Evolutionary conservation across 2,797 vertebrate genomes (phyloP).

Genomic region (Euthynnus affinis): DNA sequence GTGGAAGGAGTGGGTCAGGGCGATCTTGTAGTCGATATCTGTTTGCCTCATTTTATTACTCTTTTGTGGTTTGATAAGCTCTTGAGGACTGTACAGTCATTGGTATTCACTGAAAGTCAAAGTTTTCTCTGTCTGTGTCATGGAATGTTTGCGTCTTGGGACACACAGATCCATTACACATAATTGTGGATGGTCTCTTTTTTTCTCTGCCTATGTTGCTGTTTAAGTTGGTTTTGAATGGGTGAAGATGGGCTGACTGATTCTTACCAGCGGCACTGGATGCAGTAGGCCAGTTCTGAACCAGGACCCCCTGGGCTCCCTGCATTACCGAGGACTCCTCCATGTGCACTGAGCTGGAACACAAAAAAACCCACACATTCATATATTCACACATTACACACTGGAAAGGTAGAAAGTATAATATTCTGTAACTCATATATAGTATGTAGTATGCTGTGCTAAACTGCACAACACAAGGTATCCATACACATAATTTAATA

Average conservation of each 20-base stretch:
- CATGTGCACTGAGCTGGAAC: constrained; percentile 94
- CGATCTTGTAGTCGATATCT: constrained; percentile 48
- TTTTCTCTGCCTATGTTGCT: neutral
- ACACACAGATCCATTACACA: neutral
- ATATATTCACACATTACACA: constrained; percentile 38
- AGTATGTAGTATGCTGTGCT: neutral
- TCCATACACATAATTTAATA: neutral
- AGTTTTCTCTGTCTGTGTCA: constrained; percentile 24
- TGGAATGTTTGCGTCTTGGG: neutral
- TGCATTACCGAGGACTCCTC: constrained; percentile 95
- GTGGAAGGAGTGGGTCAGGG: constrained; percentile 23
- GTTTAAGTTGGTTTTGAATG: constrained; percentile 2
- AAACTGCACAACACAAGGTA: neutral
- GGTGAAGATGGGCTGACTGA: constrained; percentile 77
- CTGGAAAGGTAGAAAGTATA: neutral
- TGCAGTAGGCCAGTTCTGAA: constrained; percentile 98
- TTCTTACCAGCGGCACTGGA: constrained; percentile 94
- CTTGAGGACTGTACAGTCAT: constrained; percentile 33
- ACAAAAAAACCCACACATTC: constrained; percentile 53
- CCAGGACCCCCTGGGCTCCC: constrained; percentile 90
- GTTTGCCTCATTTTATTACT: constrained; percentile 42
- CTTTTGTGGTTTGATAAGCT: constrained; percentile 28
- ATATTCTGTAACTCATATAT: neutral
- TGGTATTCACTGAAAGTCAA: neutral
- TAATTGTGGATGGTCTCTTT: neutral